These are phyloP conservation scores for Malurus elegans DNA, from an alignment of 2,113 vertebrate genomes.

Conservation along the genomic window DNA sequence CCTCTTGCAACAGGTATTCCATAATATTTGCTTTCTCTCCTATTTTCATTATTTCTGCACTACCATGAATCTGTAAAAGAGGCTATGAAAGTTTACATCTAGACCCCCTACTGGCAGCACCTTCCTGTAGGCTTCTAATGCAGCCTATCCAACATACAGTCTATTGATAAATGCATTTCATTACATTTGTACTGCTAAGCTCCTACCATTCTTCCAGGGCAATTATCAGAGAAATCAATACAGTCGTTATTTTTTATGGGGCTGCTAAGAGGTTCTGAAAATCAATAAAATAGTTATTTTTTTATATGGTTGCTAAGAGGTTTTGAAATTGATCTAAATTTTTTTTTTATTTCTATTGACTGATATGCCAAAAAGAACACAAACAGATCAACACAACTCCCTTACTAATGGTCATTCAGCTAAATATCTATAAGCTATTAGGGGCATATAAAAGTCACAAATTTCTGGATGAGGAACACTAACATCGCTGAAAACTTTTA, in stretches of 20 bases:
- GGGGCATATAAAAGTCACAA: neutral
- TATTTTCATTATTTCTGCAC: neutral
- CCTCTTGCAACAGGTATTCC: neutral
- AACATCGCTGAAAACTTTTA: neutral
- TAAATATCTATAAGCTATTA: constrained; percentile 38
- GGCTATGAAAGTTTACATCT: neutral
- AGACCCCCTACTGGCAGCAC: neutral
- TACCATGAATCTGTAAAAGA: constrained; percentile 5
- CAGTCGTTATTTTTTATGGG: constrained; percentile 32
- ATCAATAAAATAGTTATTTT: constrained; percentile 56
- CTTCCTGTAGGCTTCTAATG: neutral
- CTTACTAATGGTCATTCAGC: constrained; percentile 20
- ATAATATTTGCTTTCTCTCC: neutral
- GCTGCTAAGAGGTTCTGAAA: constrained; percentile 26
- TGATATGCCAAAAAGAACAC: neutral
- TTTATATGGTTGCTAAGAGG: constrained; percentile 35
- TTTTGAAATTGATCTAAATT: constrained; percentile 39
- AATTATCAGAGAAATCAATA: constrained; percentile 64
- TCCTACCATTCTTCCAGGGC: constrained; percentile 29
- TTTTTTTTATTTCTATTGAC: neutral
- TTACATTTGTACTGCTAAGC: neutral
- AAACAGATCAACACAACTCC: constrained; percentile 34
- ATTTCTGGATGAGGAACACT: neutral
- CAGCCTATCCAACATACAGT: neutral
- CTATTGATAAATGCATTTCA: constrained; percentile 58